Evolutionary conservation across 2,888 invertebrate species (phyloP).

Genomic region (Pachliopta kotzebuea): DNA sequence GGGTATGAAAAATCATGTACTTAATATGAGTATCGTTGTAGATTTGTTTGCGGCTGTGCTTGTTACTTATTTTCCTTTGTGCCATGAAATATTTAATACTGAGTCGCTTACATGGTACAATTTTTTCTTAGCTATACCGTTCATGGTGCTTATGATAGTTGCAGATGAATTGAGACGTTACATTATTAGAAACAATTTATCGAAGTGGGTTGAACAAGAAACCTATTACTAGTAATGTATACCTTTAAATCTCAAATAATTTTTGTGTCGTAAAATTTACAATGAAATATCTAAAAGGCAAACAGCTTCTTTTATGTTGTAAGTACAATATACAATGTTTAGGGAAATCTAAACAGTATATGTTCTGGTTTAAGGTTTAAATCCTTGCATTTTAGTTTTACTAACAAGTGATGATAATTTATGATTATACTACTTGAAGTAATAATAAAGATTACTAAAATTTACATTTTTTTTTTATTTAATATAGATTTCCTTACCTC

Average conservation of each 20-base stretch:
- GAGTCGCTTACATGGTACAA: constrained; percentile 85
- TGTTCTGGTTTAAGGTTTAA: no score
- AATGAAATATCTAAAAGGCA: neutral
- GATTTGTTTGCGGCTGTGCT: constrained; percentile 84
- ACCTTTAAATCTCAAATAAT: neutral
- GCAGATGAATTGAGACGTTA: constrained; percentile 88
- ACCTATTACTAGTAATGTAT: constrained; percentile 80
- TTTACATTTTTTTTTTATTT: no score
- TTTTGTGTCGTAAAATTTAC: no score
- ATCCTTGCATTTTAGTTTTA: no score
- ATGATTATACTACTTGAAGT: no score
- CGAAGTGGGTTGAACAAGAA: constrained; percentile 86
- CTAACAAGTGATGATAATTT: no score
- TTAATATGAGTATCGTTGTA: constrained; percentile 82
- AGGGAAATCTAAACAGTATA: no score
- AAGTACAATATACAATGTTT: neutral
- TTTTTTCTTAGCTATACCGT: constrained; percentile 87
- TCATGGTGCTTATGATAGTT: constrained; percentile 85
- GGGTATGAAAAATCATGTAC: constrained; percentile 86
- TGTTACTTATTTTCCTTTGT: constrained; percentile 85
- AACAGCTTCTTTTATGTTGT: neutral
- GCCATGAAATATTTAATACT: constrained; percentile 85
- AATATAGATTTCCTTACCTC: no score
- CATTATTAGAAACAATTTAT: constrained; percentile 83
- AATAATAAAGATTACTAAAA: no score